A percentile compares a stretch with the other conserved stretches of the same genome.
Evolutionary conservation across 2,113 vertebrate genomes (phyloP).

Genomic region (Seriola aureovittata): DNA sequence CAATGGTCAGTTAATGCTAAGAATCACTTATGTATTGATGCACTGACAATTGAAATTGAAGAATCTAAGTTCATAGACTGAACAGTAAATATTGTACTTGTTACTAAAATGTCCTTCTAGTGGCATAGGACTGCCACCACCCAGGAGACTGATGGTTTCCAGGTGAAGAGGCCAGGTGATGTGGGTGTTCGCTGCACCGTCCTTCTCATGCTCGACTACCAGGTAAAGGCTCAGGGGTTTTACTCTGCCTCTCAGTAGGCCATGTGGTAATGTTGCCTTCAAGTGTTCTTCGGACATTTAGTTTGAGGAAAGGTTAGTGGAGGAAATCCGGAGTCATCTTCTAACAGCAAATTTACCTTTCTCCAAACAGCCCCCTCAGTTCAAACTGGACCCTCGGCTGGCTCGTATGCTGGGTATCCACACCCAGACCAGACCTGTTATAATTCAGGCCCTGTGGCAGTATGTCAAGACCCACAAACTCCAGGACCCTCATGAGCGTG

Average conservation of each 20-base stretch:
- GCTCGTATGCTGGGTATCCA: conserved; percentile 96
- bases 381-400: conserved; percentile 95
- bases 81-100: background rate
- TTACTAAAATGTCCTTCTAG: conserved; percentile 72
- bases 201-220: conserved; percentile 98
- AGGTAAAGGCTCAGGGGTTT: conserved; percentile 82
- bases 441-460: conserved; percentile 99
- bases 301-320: background rate
- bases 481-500: conserved; percentile 97
- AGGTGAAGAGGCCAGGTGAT: conserved; percentile 98
- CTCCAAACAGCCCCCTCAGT: conserved; percentile 92
- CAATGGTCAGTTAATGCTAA: too few relatives aligned
- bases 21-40: background rate
- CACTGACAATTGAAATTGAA: background rate
- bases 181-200: conserved; percentile 98
- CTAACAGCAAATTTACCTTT: background rate
- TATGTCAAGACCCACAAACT: conserved; percentile 98
- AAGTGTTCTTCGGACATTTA: background rate
- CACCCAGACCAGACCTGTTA: conserved; percentile 97
- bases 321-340: background rate
- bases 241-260: background rate
- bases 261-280: background rate
- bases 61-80: background rate
- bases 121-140: conserved; percentile 99
- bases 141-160: conserved; percentile 99